Evolutionary conservation across 1,140 invertebrate species (phyloP), one percentile per base, ranked within the genome.

Genomic region (Hypothenemus hampei): DNA sequence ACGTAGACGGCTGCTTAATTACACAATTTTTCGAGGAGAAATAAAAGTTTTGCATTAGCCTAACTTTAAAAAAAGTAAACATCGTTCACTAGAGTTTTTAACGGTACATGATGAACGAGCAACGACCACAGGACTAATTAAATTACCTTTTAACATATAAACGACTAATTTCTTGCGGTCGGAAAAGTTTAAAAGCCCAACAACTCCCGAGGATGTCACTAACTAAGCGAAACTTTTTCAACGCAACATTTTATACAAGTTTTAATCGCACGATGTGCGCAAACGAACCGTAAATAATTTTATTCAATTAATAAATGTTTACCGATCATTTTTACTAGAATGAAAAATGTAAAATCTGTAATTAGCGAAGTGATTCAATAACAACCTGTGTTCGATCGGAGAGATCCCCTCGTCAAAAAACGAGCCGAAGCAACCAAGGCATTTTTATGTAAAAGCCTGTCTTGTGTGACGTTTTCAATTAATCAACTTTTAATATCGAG

Each of bases 101-200:
- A 43, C 40, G 26, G 22, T 20, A 33, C 15, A 55, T 51, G 51
- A 59, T 47, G 39, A 46, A 54, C 49, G 57, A 58, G 49, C 50
- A 11, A 13, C 46, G 18, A 11, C n/a, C n/a, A n/a, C 11, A 47
- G 48, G 40, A 46, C 51, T 41, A 59, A 61, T 61, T 59, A 51
- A 56, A 61, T 61, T 61, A 61, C 39, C 41, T 45, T 56, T 56
- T 58, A 58, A 61, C 44, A 52, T 51, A 33, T 44, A 59, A 56
- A 61, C 47, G 46, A 55, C 57, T 58, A 51, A 59, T 58, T 58
- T 59, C 51, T 61, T 61, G 56, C 39, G 47, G 60, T 44, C 57
- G 45, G 26, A 57, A 60, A 62, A 57, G 45, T 59, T 62, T 59
- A 60, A 62, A 62, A 60, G 58, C 58, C 45, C 45, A 24, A 48